phyloP scores from a whole-genome alignment of 2,888 invertebrate species.

The Drosophila helvetica region DNA sequence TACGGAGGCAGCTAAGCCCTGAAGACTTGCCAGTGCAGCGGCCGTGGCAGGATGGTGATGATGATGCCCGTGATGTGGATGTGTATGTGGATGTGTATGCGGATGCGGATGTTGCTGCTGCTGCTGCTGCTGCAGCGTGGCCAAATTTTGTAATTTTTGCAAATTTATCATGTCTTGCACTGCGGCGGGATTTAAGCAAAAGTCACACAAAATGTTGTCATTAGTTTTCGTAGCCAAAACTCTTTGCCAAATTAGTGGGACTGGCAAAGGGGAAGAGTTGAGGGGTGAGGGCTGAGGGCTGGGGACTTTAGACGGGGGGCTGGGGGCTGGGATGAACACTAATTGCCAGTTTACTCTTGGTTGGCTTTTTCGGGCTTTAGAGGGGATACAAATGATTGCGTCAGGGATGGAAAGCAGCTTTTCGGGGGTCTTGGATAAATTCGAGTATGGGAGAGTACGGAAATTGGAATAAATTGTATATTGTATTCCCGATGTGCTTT shows the following conservation, averaged over 20 bases:
- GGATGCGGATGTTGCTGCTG: conserved; percentile 73
- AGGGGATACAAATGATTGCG: conserved; percentile 31
- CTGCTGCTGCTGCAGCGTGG: conserved; percentile 88
- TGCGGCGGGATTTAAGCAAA: conserved; percentile 66
- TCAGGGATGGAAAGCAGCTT: conserved; percentile 54
- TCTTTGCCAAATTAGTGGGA: conserved; percentile 54
- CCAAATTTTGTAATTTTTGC: conserved; percentile 91
- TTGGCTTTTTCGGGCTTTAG: neutral
- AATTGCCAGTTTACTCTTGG: conserved; percentile 59
- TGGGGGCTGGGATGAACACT: conserved; percentile 46
- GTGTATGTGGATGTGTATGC: conserved; percentile 84
- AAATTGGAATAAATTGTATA: conserved; percentile 14
- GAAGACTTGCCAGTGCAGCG: conserved; percentile 87
- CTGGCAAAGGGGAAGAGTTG: conserved; percentile 22
- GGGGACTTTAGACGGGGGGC: conserved; percentile 36
- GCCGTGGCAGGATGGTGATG: conserved; percentile 73
- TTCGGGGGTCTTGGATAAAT: neutral
- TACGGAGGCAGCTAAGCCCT: conserved; percentile 86
- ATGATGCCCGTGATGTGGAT: conserved; percentile 85
- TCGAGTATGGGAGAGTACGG: no score
- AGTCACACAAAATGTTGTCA: conserved; percentile 67
- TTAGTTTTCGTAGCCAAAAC: conserved; percentile 61
- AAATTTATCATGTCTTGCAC: conserved; percentile 85
- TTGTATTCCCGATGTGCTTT: conserved; percentile 22
- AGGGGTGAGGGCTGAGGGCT: conserved; percentile 13